Evolutionary conservation across 2,113 vertebrate species (phyloP).

Genomic region (Apodemus sylvaticus): DNA sequence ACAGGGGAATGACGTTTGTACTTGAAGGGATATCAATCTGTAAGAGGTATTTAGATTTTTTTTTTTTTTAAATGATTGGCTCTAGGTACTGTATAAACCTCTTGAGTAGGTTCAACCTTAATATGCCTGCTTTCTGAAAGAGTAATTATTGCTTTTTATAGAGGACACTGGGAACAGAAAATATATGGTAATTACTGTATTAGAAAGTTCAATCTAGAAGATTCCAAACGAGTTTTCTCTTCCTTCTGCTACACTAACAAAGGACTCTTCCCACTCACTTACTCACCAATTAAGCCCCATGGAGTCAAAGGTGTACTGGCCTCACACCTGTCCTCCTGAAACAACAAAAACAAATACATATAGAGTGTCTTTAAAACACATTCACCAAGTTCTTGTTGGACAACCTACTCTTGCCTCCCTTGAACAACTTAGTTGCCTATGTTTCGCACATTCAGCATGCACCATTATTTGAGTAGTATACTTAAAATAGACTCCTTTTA

Average conservation of each 20-base stretch:
- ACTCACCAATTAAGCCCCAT: conserved; percentile 26
- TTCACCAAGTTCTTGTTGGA: background rate
- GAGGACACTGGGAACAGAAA: background rate
- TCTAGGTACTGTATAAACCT: background rate
- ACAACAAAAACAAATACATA: conserved; percentile 16
- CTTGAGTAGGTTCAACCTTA: background rate
- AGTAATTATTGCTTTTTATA: conserved; percentile 20
- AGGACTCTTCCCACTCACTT: background rate
- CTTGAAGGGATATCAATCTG: background rate
- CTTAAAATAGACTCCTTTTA: background rate
- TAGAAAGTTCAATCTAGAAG: background rate
- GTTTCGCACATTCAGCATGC: background rate
- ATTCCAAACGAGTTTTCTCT: background rate
- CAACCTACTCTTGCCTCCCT: background rate
- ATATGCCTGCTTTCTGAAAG: background rate
- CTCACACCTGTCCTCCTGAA: conserved; percentile 48
- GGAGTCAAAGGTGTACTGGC: conserved; percentile 7
- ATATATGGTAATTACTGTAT: background rate
- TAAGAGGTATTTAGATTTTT: conserved; percentile 15
- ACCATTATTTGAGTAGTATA: background rate
- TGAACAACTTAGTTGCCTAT: background rate
- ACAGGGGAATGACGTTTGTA: background rate
- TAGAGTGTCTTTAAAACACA: background rate
- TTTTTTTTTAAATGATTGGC: background rate
- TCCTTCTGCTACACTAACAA: background rate